phyloP scores from a whole-genome alignment of 2,113 vertebrate genomes.

The Glareola pratincola region DNA sequence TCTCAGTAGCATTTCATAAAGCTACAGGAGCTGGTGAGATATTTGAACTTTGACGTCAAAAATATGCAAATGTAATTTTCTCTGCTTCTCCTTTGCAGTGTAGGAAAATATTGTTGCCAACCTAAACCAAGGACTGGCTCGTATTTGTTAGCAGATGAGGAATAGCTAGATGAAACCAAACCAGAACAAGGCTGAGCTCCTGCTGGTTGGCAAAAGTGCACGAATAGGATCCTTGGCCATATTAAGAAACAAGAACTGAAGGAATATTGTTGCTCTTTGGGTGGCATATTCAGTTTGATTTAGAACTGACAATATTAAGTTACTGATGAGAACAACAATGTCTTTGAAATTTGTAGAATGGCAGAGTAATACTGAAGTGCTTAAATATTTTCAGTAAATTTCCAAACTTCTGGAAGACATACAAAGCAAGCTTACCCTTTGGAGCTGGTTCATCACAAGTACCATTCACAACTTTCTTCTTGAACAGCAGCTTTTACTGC shows the following conservation, averaged over 20 bases:
- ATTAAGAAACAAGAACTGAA: neutral
- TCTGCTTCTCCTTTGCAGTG: neutral
- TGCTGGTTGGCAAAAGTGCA: neutral
- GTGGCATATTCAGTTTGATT: neutral
- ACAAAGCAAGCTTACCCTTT: neutral
- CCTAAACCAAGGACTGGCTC: neutral
- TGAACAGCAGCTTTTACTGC: neutral
- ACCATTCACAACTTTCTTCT: neutral
- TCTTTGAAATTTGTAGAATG: neutral
- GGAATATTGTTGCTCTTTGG: neutral
- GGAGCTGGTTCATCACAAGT: neutral
- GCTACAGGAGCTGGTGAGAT: neutral
- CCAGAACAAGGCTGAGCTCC: neutral
- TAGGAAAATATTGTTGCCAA: neutral
- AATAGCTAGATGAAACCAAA: neutral
- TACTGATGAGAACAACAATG: neutral
- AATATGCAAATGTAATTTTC: neutral
- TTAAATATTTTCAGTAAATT: neutral
- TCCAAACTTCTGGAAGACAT: neutral
- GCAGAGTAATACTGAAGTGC: neutral
- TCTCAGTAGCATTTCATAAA: neutral
- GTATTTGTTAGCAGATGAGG: neutral
- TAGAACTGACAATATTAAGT: neutral
- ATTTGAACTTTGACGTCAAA: neutral
- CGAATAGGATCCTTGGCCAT: neutral